phyloP scores from a whole-genome alignment of 2,888 invertebrate genomes.

The Drosophila macrothrix region DNA sequence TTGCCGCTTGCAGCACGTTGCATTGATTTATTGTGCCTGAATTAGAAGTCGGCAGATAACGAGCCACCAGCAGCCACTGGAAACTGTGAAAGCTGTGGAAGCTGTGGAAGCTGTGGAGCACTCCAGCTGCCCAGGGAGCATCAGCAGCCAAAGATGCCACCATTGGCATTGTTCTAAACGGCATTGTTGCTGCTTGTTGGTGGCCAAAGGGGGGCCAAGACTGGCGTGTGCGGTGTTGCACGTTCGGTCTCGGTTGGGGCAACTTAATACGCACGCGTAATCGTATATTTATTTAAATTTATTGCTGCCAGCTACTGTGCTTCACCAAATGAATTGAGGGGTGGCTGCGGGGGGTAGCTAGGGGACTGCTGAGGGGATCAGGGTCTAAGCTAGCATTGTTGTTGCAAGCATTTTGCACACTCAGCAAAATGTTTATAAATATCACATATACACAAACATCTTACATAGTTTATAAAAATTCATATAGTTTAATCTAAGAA shows the following conservation, averaged over 20 bases:
- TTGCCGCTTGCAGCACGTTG: conserved; percentile 77
- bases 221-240: neutral
- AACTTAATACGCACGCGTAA: conserved; percentile 82
- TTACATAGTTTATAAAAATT: no score
- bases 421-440: neutral
- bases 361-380: neutral
- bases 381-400: conserved; percentile 19
- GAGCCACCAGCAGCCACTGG: conserved; percentile 54
- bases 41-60: conserved; percentile 81
- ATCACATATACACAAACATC: no score
- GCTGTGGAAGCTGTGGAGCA: conserved; percentile 16
- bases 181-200: conserved; percentile 26
- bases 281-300: conserved; percentile 83
- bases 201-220: neutral
- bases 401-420: conserved; percentile 31
- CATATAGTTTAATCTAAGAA: no score
- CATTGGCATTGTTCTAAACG: conserved; percentile 63
- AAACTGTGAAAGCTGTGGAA: conserved; percentile 17
- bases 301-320: conserved; percentile 72
- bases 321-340: conserved; percentile 20
- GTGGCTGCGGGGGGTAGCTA: neutral
- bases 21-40: conserved; percentile 79
- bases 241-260: conserved; percentile 57
- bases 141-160: conserved; percentile 38
- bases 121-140: conserved; percentile 17